A percentile compares a stretch with the other conserved stretches of the same genome.
Conservation (phyloP, 2,797 vertebrate species). For the Paratrypauchen microcephalus region DNA sequence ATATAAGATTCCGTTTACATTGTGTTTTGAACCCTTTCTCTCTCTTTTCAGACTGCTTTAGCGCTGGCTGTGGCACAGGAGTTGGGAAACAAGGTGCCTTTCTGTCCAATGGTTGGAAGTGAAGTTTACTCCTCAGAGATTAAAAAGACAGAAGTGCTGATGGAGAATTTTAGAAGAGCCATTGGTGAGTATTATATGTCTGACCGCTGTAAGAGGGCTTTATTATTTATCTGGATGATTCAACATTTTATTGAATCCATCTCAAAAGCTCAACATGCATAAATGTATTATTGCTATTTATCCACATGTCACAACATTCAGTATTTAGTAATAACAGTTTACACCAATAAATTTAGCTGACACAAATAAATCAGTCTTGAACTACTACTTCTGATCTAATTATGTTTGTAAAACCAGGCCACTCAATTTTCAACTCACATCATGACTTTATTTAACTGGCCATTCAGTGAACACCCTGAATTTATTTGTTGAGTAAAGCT, state of each 20-base stretch:
- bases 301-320: background rate
- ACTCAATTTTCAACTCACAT: background rate
- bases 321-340: background rate
- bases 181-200: slow-evolving; percentile 82
- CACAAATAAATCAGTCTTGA: too few relatives aligned
- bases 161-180: slow-evolving; percentile 98
- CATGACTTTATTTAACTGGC: too few relatives aligned
- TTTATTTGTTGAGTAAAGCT: background rate
- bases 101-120: slow-evolving; percentile 98
- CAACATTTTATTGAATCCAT: too few relatives aligned
- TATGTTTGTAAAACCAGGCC: background rate
- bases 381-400: too few relatives aligned
- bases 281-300: background rate
- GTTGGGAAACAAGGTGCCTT: slow-evolving; percentile 96
- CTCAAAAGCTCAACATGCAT: too few relatives aligned
- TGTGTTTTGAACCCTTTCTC: background rate
- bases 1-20: background rate
- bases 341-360: background rate
- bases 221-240: too few relatives aligned
- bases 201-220: background rate
- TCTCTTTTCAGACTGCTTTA: slow-evolving; percentile 85
- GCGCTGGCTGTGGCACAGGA: slow-evolving; percentile 97
- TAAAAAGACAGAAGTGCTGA: slow-evolving; percentile 98
- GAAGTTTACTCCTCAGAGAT: slow-evolving; percentile 98
- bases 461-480: background rate